Percentiles rank a stretch among this genome's conserved stretches.
Evolutionary conservation across 2,888 invertebrate genomes (phyloP).

Genomic region (Agriotes lineatus): DNA sequence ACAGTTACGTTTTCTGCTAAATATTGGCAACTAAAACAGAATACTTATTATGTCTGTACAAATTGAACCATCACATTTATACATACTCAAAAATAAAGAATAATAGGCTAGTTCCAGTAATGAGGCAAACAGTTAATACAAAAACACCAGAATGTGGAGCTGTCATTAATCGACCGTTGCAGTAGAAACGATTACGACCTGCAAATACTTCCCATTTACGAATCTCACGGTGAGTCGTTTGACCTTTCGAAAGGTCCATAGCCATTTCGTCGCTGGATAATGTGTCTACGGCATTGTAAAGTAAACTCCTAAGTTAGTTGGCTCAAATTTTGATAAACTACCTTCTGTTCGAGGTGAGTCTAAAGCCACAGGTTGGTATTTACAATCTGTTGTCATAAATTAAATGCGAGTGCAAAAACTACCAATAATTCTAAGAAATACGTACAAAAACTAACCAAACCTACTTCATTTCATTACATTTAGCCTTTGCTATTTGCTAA

Average conservation of each 20-base stretch:
- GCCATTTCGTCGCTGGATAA: constrained; percentile 58
- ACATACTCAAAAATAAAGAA: constrained; percentile 98
- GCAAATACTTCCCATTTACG: constrained; percentile 91
- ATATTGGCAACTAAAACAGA: constrained; percentile 85
- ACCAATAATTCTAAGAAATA: constrained; percentile 25
- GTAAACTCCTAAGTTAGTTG: not conserved
- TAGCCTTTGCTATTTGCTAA: constrained; percentile 36
- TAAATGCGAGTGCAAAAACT: constrained; percentile 25
- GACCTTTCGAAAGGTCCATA: constrained; percentile 55
- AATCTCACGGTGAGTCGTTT: no score
- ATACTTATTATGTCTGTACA: constrained; percentile 46
- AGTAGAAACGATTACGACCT: constrained; percentile 97
- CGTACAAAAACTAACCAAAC: constrained; percentile 28
- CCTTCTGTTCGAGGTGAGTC: constrained; percentile 50
- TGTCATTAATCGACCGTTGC: constrained; percentile 97
- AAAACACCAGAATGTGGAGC: constrained; percentile 96
- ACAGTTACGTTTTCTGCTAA: constrained; percentile 89
- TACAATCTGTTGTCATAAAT: constrained; percentile 56
- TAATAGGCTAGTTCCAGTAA: constrained; percentile 92
- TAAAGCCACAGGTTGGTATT: constrained; percentile 53
- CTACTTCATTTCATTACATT: constrained; percentile 30
- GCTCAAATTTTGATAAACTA: not conserved
- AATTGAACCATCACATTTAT: not conserved
- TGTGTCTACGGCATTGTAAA: constrained; percentile 20
- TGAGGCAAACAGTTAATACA: constrained; percentile 93